A percentile compares a stretch with the other conserved stretches of the same genome.
Conservation (phyloP, 2,797 vertebrate genomes). For the Allobates femoralis region DNA sequence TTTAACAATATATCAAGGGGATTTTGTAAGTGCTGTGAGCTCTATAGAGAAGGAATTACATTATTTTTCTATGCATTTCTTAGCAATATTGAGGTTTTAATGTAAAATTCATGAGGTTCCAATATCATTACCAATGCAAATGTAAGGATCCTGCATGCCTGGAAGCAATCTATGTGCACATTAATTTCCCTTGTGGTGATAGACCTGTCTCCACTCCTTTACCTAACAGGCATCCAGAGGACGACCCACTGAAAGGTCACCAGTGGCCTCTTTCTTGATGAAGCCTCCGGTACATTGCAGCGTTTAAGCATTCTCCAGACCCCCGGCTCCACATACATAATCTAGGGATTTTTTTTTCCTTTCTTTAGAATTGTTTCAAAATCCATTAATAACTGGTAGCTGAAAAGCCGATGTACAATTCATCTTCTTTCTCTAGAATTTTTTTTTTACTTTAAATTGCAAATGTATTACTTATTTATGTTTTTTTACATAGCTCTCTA, state of each 20-base stretch:
- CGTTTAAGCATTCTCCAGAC: conserved; percentile 27
- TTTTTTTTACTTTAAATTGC: not conserved
- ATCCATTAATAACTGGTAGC: not conserved
- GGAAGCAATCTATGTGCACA: conserved; percentile 45
- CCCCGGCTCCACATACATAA: not conserved
- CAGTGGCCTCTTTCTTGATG: conserved; percentile 29
- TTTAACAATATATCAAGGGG: conserved; percentile 50
- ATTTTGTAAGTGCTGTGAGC: conserved; percentile 24
- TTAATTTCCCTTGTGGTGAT: conserved; percentile 57
- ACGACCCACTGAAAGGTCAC: conserved; percentile 51
- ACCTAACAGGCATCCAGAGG: conserved; percentile 47
- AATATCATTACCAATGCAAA: conserved; percentile 61
- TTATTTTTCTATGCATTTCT: conserved; percentile 52
- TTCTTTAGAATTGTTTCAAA: conserved; percentile 15
- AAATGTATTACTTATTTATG: conserved; percentile 1
- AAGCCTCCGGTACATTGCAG: conserved; percentile 8
- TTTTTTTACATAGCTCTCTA: not conserved
- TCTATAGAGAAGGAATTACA: conserved; percentile 16
- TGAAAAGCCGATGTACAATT: not conserved
- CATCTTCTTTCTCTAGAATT: not conserved
- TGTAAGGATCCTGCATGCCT: conserved; percentile 39
- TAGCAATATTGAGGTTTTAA: conserved; percentile 48
- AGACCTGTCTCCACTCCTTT: conserved; percentile 48
- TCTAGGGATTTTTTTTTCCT: not conserved
- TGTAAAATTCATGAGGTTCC: conserved; percentile 59